Percentiles rank a stretch among this genome's conserved stretches.
These are phyloP conservation scores for Drosophila paracracens DNA, from an alignment of 2,888 invertebrate genomes.

Conservation along the genomic window DNA sequence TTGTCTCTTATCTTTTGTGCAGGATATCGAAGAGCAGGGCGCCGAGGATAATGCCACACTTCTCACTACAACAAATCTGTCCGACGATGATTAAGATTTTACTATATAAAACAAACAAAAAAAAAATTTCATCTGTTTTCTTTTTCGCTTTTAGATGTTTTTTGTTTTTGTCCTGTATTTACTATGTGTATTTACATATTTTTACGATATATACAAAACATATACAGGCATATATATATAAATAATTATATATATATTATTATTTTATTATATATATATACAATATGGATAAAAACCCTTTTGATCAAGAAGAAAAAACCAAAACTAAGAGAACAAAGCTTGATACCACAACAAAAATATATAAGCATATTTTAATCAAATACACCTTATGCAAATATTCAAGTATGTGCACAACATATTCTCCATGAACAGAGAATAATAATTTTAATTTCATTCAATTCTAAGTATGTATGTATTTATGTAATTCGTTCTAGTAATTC, in stretches of 20 bases:
- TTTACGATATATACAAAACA: conserved; percentile 54
- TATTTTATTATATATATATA: conserved; percentile 48
- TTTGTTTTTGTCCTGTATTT: conserved; percentile 23
- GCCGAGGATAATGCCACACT: conserved; percentile 84
- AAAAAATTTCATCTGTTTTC: conserved; percentile 10
- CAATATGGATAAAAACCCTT: conserved; percentile 23
- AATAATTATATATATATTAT: conserved; percentile 32
- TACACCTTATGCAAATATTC: conserved; percentile 26
- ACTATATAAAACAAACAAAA: background rate
- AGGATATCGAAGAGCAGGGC: conserved; percentile 83
- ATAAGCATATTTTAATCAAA: conserved; percentile 27
- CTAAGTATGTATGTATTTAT: background rate
- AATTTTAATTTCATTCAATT: background rate
- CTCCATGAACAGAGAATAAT: background rate
- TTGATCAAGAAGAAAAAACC: conserved; percentile 20
- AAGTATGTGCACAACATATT: conserved; percentile 11
- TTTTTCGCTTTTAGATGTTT: conserved; percentile 46
- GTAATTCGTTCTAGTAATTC: background rate
- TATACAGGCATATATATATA: conserved; percentile 45
- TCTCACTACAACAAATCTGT: conserved; percentile 82
- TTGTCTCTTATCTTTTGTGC: conserved; percentile 21
- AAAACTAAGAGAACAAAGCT: conserved; percentile 16
- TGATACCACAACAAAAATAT: conserved; percentile 14
- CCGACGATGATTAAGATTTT: conserved; percentile 81
- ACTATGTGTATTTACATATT: conserved; percentile 50